phyloP scores from a whole-genome alignment of 53 echinoderm and acorn worm species.

The Holothuria leucospilota region DNA sequence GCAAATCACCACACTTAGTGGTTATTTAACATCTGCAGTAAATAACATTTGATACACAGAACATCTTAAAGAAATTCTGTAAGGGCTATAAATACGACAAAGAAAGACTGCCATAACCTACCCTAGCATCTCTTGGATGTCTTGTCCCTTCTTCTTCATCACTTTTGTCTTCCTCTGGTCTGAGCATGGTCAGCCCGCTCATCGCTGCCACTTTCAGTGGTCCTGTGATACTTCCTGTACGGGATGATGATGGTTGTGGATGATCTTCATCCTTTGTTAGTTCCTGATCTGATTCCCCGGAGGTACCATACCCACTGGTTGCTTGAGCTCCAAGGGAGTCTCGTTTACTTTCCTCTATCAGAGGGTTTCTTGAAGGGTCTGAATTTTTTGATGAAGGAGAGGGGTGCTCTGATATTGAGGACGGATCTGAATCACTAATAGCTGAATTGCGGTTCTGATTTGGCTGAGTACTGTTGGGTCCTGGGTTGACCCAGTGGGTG shows the following conservation, averaged over 20 bases:
- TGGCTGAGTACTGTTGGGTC: neutral
- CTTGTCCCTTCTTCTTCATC: conserved; percentile 69
- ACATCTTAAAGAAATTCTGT: too few species aligned
- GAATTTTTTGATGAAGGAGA: conserved; percentile 32
- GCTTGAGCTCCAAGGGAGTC: conserved; percentile 51
- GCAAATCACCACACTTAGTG: too few species aligned
- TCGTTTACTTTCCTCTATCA: conserved; percentile 32
- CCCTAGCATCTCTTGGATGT: conserved; percentile 98
- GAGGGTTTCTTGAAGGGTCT: neutral
- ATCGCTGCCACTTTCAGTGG: conserved; percentile 97
- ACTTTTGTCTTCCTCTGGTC: conserved; percentile 72
- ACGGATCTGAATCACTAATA: conserved; percentile 49
- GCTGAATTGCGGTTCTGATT: conserved; percentile 39
- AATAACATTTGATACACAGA: too few species aligned
- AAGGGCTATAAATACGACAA: too few species aligned
- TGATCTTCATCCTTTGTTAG: conserved; percentile 38
- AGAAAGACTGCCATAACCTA: conserved; percentile 45
- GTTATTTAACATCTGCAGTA: too few species aligned
- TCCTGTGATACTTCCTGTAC: conserved; percentile 67
- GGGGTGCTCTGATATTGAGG: conserved; percentile 65
- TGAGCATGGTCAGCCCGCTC: conserved; percentile 90
- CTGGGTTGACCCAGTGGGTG: conserved; percentile 26
- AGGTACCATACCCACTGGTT: conserved; percentile 78
- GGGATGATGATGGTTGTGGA: conserved; percentile 45
- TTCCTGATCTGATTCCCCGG: conserved; percentile 73